Evolutionary conservation across 2,888 invertebrate species (phyloP), one percentile per base, ranked within the genome.

Genomic region (Pheosia tremula): DNA sequence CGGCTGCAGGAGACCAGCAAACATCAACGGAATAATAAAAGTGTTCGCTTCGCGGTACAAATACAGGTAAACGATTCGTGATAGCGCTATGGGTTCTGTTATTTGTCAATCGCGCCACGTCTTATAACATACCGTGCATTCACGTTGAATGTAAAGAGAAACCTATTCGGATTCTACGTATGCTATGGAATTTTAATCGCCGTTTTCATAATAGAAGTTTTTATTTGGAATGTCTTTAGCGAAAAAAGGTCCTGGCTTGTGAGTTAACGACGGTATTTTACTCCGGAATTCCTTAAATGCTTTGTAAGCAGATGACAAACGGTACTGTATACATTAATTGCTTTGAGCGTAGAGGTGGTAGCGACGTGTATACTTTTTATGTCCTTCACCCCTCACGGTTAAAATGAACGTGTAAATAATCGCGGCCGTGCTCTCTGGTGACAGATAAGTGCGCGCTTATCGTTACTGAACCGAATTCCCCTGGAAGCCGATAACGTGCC

Each of bases 361-460:
- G 67, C 64, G 58, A 61, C 60, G 62, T 71, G 64, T 66, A 67
- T 67, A 63, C 43, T 66, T 64, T 61, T 64, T 61, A 66, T 62
- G 61, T 60, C 63, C 58, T 61, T 58, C 67, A 61, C 63, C 68
- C 71, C 66, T 69, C 59, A 62, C 66, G 61, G 63, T 66, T 64
- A 72, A 77, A 72, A 76, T 76, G 70, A 74, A 68, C 71, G 74
- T 77, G 81, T 83, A 86, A 87, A 24, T 24, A 24, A 85, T 85
- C 79, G 80, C 75, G 67, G 66, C 64, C 68, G 72, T 71, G 69
- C 67, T 76, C 72, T 66, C 67, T 71, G 74, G 59, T 71, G 83
- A 86, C 83, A 89, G 89, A 90, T 91, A 90, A 87, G 84, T 74
- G 68, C 71, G 77, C 83, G 84, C 87, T 91, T 91, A 90, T 92